Conservation (phyloP, 35 echinoderm and acorn worm genomes). For the Lytechinus pictus region DNA sequence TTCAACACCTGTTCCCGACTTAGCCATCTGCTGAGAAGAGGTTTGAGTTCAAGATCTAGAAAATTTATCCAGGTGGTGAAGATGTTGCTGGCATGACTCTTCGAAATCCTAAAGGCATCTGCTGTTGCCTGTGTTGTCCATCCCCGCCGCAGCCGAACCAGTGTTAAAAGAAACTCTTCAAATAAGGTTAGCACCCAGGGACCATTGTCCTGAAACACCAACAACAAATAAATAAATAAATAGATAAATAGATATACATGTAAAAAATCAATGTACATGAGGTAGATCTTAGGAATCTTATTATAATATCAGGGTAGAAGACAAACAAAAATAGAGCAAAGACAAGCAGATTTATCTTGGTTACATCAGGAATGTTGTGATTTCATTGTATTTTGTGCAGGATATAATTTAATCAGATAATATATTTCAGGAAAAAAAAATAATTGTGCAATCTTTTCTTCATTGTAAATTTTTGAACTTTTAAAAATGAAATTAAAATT, state of each 20-base stretch:
- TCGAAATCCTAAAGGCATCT: background rate
- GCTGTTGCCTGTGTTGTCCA: background rate
- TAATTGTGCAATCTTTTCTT: no score
- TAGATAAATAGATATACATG: background rate
- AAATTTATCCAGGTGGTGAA: slow-evolving; percentile 18
- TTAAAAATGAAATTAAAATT: no score
- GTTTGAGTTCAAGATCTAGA: background rate
- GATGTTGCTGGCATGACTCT: background rate
- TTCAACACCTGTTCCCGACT: background rate
- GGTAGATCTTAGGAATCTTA: background rate
- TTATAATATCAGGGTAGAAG: background rate
- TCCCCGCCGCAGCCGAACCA: background rate
- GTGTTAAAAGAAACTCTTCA: slow-evolving; percentile 15
- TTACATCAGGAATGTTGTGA: background rate
- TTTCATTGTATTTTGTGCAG: no score
- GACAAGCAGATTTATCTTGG: background rate
- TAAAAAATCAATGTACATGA: background rate
- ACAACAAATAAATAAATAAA: background rate
- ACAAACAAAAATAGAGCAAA: background rate
- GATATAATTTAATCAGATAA: no score
- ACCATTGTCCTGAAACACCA: background rate
- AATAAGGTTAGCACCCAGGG: background rate
- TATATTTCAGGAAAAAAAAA: no score
- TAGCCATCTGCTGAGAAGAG: slow-evolving; percentile 45
- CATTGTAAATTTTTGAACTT: no score